A percentile compares a stretch with the other conserved stretches of the same genome.
phyloP scores from a whole-genome alignment of 2,113 vertebrate genomes.

The Mystacornis crossleyi region DNA sequence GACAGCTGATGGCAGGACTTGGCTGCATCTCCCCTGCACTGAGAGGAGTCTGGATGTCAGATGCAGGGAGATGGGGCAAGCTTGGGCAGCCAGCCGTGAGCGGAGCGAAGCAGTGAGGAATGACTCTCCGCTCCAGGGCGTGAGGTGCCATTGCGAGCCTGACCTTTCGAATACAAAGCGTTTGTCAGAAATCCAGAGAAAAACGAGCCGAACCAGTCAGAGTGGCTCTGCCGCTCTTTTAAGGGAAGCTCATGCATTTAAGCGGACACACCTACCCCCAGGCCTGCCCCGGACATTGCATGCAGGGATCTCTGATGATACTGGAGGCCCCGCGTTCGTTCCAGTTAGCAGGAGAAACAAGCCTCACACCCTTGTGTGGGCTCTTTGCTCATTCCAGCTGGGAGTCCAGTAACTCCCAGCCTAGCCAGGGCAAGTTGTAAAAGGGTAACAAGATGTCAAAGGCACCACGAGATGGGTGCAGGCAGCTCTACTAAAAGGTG shows the following conservation, averaged over 20 bases:
- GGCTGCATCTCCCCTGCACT: background rate
- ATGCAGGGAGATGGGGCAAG: slow-evolving; percentile 47
- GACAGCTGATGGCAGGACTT: slow-evolving; percentile 56
- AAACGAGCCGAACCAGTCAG: slow-evolving; percentile 29
- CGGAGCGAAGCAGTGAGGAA: slow-evolving; percentile 13
- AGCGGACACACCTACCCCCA: slow-evolving; percentile 1
- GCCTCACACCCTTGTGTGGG: background rate
- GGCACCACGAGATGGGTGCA: too few relatives aligned
- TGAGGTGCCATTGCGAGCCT: slow-evolving; percentile 37
- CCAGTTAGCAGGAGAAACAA: background rate
- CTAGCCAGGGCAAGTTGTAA: background rate
- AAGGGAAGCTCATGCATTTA: background rate
- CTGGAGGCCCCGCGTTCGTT: background rate
- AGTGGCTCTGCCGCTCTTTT: slow-evolving; percentile 3
- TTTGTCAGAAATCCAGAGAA: slow-evolving; percentile 68
- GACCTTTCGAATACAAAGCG: slow-evolving; percentile 77
- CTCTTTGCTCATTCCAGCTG: background rate
- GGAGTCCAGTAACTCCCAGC: background rate
- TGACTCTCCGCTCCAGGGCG: background rate
- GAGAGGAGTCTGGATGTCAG: slow-evolving; percentile 61
- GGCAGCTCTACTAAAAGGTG: background rate
- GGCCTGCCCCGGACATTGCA: background rate
- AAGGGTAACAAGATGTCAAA: background rate
- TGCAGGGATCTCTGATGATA: background rate
- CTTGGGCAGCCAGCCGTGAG: slow-evolving; percentile 69